A percentile compares a stretch with the other conserved stretches of the same genome.
These are phyloP conservation scores for Holacanthus passer DNA, from an alignment of 2,113 vertebrate species.

Conservation along the genomic window DNA sequence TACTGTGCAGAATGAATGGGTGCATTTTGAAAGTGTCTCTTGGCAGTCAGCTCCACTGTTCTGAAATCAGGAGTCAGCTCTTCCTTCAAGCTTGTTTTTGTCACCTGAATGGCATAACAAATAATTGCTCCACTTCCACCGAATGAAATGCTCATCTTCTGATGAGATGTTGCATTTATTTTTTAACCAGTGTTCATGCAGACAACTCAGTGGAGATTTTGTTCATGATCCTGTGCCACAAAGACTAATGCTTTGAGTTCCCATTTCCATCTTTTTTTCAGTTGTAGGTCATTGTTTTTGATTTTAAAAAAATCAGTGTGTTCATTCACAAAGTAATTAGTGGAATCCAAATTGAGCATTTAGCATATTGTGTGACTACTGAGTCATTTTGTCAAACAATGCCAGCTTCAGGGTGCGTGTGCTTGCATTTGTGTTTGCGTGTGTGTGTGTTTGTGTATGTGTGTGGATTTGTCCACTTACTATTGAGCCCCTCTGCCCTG, in stretches of 20 bases:
- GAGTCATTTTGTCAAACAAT: slow-evolving; percentile 29
- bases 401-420: not conserved
- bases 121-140: not conserved
- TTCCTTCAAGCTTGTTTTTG: not conserved
- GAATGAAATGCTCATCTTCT: slow-evolving; percentile 18
- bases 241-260: not conserved
- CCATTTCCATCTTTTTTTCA: slow-evolving; percentile 1
- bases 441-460: not conserved
- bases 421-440: not conserved
- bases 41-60: not conserved
- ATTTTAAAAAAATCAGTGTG: not conserved
- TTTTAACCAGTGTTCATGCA: slow-evolving; percentile 10
- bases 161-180: slow-evolving; percentile 23
- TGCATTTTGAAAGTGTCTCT: slow-evolving; percentile 12
- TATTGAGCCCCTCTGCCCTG: slow-evolving; percentile 32
- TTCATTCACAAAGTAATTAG: slow-evolving; percentile 20
- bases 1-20: not conserved
- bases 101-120: not conserved
- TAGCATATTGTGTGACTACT: not conserved
- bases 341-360: slow-evolving; percentile 7
- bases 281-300: slow-evolving; percentile 21
- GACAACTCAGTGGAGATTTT: slow-evolving; percentile 1
- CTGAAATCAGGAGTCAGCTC: slow-evolving; percentile 10
- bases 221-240: not conserved
- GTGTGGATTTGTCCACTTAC: slow-evolving; percentile 1